Evolutionary conservation across 2,113 vertebrate genomes (phyloP).

Genomic region (Mormyrus lacerda): DNA sequence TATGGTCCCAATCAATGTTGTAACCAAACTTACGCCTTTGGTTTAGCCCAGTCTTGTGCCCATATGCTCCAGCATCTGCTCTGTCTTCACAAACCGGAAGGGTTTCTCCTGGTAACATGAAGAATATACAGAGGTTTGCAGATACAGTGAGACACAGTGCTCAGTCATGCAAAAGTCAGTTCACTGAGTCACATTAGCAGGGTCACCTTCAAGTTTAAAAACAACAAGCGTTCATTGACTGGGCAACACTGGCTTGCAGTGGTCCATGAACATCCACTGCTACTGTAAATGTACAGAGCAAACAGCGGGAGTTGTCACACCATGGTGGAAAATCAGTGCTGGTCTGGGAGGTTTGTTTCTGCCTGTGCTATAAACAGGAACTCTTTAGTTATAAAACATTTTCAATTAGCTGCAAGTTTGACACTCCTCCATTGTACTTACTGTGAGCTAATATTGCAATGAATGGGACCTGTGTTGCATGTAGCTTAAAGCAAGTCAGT

Average conservation of each 20-base stretch:
- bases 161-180: not conserved
- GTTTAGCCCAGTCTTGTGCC: not conserved
- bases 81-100: not conserved
- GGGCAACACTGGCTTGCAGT: not conserved
- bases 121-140: not conserved
- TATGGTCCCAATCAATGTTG: not conserved
- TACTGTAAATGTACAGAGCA: not conserved
- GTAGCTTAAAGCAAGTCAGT: not conserved
- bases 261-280: not conserved
- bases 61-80: not conserved
- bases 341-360: not conserved
- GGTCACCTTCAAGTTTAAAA: not conserved
- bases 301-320: not conserved
- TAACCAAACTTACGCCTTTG: not conserved
- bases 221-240: not conserved
- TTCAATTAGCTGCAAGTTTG: not conserved
- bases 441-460: not conserved
- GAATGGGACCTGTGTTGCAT: not conserved
- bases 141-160: not conserved
- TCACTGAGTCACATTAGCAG: not conserved
- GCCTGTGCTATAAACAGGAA: conserved; percentile 12
- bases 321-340: conserved; percentile 14
- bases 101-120: not conserved
- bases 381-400: not conserved
- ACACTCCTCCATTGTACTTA: not conserved